phyloP scores from a whole-genome alignment of 2,797 vertebrate genomes.

The Melanotaenia pygmaea region DNA sequence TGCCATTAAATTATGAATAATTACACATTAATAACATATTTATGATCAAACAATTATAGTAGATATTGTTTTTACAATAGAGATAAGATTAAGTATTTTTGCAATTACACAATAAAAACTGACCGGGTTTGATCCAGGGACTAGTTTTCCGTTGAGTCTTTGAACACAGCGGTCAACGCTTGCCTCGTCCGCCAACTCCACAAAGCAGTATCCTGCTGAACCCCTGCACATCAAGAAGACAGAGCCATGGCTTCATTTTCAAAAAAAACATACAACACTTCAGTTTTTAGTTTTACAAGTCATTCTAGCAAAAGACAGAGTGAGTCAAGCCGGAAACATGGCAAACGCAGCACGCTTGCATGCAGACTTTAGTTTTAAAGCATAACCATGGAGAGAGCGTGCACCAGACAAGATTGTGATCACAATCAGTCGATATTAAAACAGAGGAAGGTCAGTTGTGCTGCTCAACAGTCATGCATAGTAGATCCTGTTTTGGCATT shows the following conservation, averaged over 20 bases:
- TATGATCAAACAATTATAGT: constrained; percentile 29
- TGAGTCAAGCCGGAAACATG: no score
- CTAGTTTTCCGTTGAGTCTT: constrained; percentile 85
- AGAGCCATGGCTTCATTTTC: rapidly evolving
- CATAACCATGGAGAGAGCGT: no score
- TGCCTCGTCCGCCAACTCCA: constrained; percentile 86
- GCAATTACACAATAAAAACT: constrained; percentile 54
- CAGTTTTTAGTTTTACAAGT: neutral
- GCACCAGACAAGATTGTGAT: no score
- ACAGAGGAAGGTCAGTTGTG: no score
- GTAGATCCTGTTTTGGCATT: no score
- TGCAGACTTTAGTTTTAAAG: no score
- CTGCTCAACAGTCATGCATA: no score
- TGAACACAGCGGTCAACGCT: constrained; percentile 87
- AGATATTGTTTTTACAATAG: constrained; percentile 18
- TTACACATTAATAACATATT: constrained; percentile 36
- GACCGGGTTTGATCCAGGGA: constrained; percentile 87
- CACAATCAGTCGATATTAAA: no score
- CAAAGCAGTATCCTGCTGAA: constrained; percentile 88
- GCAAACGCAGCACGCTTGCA: no score
- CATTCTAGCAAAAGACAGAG: neutral
- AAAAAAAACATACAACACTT: neutral
- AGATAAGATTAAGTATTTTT: constrained; percentile 19
- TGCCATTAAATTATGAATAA: constrained; percentile 53
- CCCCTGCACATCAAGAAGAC: constrained; percentile 64